These are phyloP conservation scores for Ephestia elutella DNA, from an alignment of 1,140 invertebrate species.

Conservation along the genomic window DNA sequence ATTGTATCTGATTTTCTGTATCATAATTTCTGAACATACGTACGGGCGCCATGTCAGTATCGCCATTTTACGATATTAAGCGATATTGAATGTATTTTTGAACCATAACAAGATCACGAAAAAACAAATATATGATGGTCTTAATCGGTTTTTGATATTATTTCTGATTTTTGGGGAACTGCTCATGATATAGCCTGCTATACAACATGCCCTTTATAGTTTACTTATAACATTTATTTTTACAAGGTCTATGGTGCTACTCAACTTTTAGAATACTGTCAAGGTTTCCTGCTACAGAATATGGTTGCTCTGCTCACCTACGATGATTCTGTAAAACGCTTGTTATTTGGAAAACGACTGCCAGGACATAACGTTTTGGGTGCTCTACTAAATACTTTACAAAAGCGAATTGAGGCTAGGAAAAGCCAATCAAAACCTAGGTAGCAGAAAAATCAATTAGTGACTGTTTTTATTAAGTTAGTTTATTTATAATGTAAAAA, in stretches of 20 bases:
- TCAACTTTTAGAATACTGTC: constrained; percentile 90
- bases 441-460: constrained; percentile 29
- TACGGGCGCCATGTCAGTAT: no score
- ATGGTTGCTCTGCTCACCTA: constrained; percentile 94
- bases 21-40: no score
- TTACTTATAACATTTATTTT: not conserved
- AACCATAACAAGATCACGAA: no score
- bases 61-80: no score
- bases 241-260: constrained; percentile 89
- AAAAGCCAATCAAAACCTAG: constrained; percentile 58
- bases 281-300: constrained; percentile 92
- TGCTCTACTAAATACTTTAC: constrained; percentile 85
- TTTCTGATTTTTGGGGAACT: no score
- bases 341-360: constrained; percentile 91
- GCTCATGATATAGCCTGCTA: no score
- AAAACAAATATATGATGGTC: no score
- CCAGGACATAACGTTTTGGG: constrained; percentile 92
- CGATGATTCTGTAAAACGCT: constrained; percentile 90
- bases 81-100: no score
- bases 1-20: no score
- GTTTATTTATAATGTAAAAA: not conserved
- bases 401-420: constrained; percentile 84
- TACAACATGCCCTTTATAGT: not conserved
- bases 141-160: no score
- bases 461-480: constrained; percentile 6